A percentile compares a stretch with the other conserved stretches of the same genome.
Evolutionary conservation across 2,888 invertebrate genomes (phyloP).

Genomic region (Pristionchus arcanus): DNA sequence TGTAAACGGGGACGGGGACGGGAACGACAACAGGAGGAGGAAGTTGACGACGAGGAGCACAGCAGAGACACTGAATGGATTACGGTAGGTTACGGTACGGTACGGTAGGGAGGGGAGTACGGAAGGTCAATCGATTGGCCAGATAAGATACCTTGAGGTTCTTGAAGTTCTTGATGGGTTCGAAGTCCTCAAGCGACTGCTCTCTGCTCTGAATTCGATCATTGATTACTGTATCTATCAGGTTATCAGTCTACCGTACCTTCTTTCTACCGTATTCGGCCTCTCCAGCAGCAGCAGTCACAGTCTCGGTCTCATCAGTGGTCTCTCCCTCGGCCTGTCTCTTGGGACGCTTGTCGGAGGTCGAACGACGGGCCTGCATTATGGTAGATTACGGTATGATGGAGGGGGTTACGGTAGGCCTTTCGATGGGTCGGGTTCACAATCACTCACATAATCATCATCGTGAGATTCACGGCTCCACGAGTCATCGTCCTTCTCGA

Average conservation of each 20-base stretch:
- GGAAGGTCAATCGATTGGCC: background rate
- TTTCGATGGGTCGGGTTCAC: background rate
- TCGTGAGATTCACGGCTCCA: slow-evolving; percentile 35
- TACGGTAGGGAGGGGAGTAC: background rate
- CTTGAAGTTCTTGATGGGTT: slow-evolving; percentile 50
- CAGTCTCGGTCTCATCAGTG: slow-evolving; percentile 21
- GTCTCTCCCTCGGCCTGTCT: slow-evolving; percentile 14
- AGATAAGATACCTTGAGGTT: slow-evolving; percentile 45
- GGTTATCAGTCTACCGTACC: background rate
- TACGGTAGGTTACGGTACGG: background rate
- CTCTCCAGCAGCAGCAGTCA: background rate
- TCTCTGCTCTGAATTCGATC: background rate
- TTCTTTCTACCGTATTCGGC: slow-evolving; percentile 50
- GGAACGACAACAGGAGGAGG: slow-evolving; percentile 38
- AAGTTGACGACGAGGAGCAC: slow-evolving; percentile 55
- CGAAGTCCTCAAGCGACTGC: slow-evolving; percentile 39
- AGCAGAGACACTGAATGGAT: slow-evolving; percentile 54
- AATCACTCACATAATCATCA: slow-evolving; percentile 49
- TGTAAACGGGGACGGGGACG: slow-evolving; percentile 29
- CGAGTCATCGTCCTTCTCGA: slow-evolving; percentile 33
- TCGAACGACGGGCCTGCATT: slow-evolving; percentile 6
- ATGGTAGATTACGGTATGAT: slow-evolving; percentile 16
- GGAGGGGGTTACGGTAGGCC: background rate
- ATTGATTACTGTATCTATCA: background rate
- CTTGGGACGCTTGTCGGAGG: slow-evolving; percentile 16